Base-by-base conservation (phyloP, 64 coral and sea anemone genomes). In the Porites lutea region DNA sequence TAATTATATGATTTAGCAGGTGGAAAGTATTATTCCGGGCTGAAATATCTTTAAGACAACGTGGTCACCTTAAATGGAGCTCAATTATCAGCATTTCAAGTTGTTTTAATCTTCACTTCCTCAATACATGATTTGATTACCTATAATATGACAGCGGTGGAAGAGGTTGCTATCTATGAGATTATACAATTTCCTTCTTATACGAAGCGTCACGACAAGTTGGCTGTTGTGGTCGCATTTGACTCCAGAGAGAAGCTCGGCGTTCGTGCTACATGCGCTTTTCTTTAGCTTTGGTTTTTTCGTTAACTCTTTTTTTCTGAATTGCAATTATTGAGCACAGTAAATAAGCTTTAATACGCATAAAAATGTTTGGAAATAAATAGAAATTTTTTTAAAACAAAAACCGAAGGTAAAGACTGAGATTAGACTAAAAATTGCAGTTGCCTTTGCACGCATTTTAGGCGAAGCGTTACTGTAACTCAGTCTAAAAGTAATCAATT, bases 171-270 rank as follows among this genome's bases (percentile, higher is more conserved):
- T 76, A 76, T 76, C 73, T 76, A n/a, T 76, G 49, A 50, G 73
- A 76, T 76, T 52, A 51, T 15, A 76, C 45, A 76, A 76, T 76
- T 76, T 76, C 73, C 48, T 51, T 51, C 18, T 76, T 8, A 49
- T 15, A 48, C 68, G 5, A n/a, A 22, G 3, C 12, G 37, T 74
- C 71, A 74, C 71, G 71, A 8, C 46, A 37, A 48, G 27, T 2
- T 48, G 5, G 44, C 71, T 74, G 23, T 45, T 71, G 27, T 37
- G 27, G 27, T 71, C 43, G 20, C 22, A 11, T 65, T 10, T 73
- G 13, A 13, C 71, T 57, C 7, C 54, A 57, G 54, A 12, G 27
- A 37, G 27, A 37, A 37, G 27, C 27, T 37, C 27, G 27, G 27
- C 27, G 27, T 37, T 37, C 27, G 27, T 37, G 27, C 4, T 12